Base-by-base conservation (phyloP, 2,888 invertebrate genomes). In the Cerastoderma edule region DNA sequence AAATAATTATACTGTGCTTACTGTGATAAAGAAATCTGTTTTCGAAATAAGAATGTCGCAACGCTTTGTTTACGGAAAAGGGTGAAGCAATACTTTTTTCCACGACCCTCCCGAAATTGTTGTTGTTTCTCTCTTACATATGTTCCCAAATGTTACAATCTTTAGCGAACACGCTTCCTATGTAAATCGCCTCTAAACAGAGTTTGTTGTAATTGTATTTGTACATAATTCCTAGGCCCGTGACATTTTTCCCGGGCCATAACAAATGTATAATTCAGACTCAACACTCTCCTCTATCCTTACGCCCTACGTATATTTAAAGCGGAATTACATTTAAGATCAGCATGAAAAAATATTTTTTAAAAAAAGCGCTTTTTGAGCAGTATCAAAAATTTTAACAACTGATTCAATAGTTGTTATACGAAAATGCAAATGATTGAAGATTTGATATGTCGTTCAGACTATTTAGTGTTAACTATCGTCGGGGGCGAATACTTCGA, bases 181-280 rank as follows among this genome's bases (percentile, higher is more conserved):
- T 60, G 60, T 60, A 60, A 60, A 60, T 60, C 24, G 60, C n/a
- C 39, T 6, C 24, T 60, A 60, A 60, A 60, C 27, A 60, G 24
- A 60, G 60, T 60, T 60, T 60, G 16, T 2, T 39, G 39, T 60
- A 60, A 60, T 39, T 60, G 60, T 60, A 60, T 60, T 60, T 60
- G 60, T 39, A 39, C 8, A 60, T 39, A 35, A 60, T 60, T 60
- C 39, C 27, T 60, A 60, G 33, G 60, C 60, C 19, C 22, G 16
- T 60, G 60, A 60, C 60, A 60, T 60, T 60, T 22, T 39, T 39
- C 13, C 39, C n/a, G 27, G 10, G 22, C 16, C 50, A 8, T 60
- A 57, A 33, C 16, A 60, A 60, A 60, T 60, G 60, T 60, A 60
- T 60, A 60, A 60, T 60, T 60, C 33, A 60, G 39, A 39, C 60